Conservation (phyloP, 2,888 invertebrate genomes). For the Bhutanitis thaidina region DNA sequence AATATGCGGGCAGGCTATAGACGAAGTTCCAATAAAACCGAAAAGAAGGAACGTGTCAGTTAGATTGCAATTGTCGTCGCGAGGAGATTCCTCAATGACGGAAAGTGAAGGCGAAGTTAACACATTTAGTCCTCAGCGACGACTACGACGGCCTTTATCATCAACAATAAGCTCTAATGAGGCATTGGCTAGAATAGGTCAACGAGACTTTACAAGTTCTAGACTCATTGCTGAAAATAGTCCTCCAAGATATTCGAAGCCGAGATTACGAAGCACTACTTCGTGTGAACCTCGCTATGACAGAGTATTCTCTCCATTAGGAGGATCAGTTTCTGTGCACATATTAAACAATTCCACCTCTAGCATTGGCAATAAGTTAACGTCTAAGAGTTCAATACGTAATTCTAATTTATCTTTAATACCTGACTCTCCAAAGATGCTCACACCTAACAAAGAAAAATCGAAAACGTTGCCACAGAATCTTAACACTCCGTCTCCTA, state of each 20-base stretch:
- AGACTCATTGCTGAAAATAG: conserved; percentile 61
- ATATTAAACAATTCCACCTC: conserved; percentile 62
- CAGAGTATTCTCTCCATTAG: conserved; percentile 66
- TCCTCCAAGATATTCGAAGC: conserved; percentile 52
- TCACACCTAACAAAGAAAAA: conserved; percentile 70
- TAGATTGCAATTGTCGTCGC: conserved; percentile 48
- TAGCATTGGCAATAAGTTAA: conserved; percentile 52
- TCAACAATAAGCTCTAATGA: conserved; percentile 70
- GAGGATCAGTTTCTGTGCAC: conserved; percentile 54
- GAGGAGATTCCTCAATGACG: conserved; percentile 62
- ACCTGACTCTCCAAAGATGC: conserved; percentile 70
- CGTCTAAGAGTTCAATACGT: conserved; percentile 55
- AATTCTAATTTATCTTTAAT: conserved; percentile 70
- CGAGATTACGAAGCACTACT: conserved; percentile 63
- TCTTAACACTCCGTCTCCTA: conserved; percentile 66
- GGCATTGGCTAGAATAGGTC: conserved; percentile 58
- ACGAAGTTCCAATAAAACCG: conserved; percentile 42
- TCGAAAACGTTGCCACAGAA: conserved; percentile 83
- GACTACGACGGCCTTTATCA: conserved; percentile 63
- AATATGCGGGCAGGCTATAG: conserved; percentile 54
- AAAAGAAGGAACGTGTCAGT: conserved; percentile 56
- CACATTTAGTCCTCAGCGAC: conserved; percentile 58
- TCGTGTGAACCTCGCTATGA: conserved; percentile 71
- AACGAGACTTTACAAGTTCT: conserved; percentile 63
- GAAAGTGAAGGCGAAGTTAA: conserved; percentile 73